Base-by-base conservation (phyloP, 2,888 invertebrate genomes). In the Cordilura impudica region DNA sequence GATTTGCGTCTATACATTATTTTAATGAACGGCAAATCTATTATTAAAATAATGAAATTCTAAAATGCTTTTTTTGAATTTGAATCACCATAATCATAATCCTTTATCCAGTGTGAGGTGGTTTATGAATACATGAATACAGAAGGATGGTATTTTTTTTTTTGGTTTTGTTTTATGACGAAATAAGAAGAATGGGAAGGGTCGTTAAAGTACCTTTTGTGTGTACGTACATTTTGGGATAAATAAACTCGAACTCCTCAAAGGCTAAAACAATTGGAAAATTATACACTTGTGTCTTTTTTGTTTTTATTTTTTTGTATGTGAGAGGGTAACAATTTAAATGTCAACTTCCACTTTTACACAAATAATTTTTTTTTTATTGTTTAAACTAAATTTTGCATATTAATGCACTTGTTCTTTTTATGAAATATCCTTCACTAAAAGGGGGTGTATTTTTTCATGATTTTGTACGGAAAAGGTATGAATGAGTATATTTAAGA, bases 1-100 rank as follows among this genome's bases (percentile, higher is more conserved):
- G 10, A 3, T 45, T 43, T 8, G 43, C 8, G 5, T 31, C n/a
- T 47, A 61, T 71, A 61, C 75, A 53, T 65, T 83, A 86, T 82
- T 82, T 84, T 10, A 29, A 45, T 66, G 51, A 49, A 67, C 49
- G 45, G 71, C 71, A 79, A 75, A 79, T 85, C 85, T 87, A 85
- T 87, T 87, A 87, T 88, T 88, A 85, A 88, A 87, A 87, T 88
- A 87, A 87, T 87, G 85, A 84, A 88, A 87, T 88, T 87, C 87
- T 87, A 83, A 85, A 87, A 84, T 83, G 85, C 82, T 69, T 47
- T 70, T 65, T 78, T 78, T 47, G 73, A 61, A 77, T 69, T 58
- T 70, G 69, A 82, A 82, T 82, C 86, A 83, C 83, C 84, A 84
- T 79, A 79, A 69, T 79, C 75, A 79, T 75, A 79, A 79, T 79